Conservation (phyloP, 2,113 vertebrate genomes). For the Myotis davidii region DNA sequence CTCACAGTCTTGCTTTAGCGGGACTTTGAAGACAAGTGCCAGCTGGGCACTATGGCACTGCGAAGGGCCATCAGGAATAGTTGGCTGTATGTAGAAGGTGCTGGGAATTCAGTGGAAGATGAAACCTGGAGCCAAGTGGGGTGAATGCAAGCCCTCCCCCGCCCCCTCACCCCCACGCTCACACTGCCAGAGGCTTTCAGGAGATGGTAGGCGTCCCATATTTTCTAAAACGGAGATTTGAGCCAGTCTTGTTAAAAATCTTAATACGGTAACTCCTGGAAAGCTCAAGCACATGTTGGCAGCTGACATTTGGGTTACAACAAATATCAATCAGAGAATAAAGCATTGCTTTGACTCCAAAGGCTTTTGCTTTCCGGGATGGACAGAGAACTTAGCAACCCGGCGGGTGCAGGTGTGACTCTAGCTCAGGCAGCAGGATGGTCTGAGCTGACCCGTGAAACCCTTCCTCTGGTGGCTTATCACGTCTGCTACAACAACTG, state of each 20-base stretch:
- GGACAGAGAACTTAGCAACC: neutral
- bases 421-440: rapidly evolving
- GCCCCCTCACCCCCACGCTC: neutral
- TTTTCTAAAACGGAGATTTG: neutral
- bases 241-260: constrained; percentile 22
- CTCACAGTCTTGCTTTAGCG: neutral
- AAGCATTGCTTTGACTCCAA: constrained; percentile 32
- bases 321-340: constrained; percentile 19
- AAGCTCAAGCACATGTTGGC: constrained; percentile 19
- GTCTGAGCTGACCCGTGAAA: neutral
- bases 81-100: neutral
- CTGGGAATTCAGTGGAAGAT: neutral
- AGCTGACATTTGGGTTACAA: constrained; percentile 8
- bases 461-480: neutral
- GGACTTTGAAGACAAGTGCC: neutral
- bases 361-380: neutral
- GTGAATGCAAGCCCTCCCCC: neutral
- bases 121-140: neutral
- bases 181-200: neutral
- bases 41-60: too few species aligned
- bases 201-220: neutral
- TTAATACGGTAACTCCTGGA: neutral
- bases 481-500: neutral
- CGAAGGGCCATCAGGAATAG: neutral
- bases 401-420: neutral